phyloP scores from a whole-genome alignment of 2,888 invertebrate genomes.

The Drosophila setosimentum region DNA sequence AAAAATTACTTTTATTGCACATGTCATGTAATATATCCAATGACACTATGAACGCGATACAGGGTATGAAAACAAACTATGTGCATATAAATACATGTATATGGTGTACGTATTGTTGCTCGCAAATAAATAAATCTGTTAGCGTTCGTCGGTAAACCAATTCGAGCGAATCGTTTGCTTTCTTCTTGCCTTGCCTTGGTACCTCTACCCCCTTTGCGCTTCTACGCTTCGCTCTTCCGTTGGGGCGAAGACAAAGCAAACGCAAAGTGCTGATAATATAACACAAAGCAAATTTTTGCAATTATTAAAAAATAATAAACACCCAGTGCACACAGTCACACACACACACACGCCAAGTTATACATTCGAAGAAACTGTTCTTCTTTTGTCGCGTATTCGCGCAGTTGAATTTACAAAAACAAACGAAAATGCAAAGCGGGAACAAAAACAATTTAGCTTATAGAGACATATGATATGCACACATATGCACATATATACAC shows the following conservation, averaged over 20 bases:
- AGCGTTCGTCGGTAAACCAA: conserved; percentile 51
- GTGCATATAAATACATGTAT: neutral
- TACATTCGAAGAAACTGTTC: conserved; percentile 20
- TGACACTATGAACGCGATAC: neutral
- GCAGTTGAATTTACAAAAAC: conserved; percentile 32
- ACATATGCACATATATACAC: neutral
- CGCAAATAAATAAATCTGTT: conserved; percentile 45
- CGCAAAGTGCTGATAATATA: conserved; percentile 67
- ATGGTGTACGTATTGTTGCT: conserved; percentile 2
- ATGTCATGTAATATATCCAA: neutral
- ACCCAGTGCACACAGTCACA: conserved; percentile 36
- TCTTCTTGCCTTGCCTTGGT: conserved; percentile 46
- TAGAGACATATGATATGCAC: conserved; percentile 24
- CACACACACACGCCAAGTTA: conserved; percentile 10
- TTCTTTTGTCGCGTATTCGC: conserved; percentile 25
- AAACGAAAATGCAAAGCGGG: conserved; percentile 44
- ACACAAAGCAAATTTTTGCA: conserved; percentile 61
- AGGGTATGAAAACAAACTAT: conserved; percentile 32
- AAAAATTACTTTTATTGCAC: neutral
- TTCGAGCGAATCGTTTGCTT: conserved; percentile 69
- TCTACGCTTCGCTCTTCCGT: conserved; percentile 7
- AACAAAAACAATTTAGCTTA: conserved; percentile 42
- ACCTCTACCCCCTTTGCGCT: conserved; percentile 8
- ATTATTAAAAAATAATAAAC: conserved; percentile 70
- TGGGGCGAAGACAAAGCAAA: conserved; percentile 56